Evolutionary conservation across 2,797 vertebrate genomes (phyloP), one percentile per base, ranked within the genome.

Genomic region (Pipistrellus kuhlii): DNA sequence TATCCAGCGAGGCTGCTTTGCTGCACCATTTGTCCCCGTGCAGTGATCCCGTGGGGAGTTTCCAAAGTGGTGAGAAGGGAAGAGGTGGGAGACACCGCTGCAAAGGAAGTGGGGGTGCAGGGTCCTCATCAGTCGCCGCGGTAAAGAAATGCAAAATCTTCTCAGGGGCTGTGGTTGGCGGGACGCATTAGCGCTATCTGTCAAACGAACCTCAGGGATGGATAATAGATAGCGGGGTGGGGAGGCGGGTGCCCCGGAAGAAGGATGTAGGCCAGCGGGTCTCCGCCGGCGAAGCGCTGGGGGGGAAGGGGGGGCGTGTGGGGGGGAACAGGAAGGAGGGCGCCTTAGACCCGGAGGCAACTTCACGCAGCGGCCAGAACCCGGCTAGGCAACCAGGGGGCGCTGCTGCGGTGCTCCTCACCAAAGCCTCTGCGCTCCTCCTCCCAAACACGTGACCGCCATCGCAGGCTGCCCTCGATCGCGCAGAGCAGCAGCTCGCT

Each of bases 121-220:
- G 55, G 38, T 78, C 55, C 13, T 5, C 13, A 85, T 20, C 57
- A 1, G 12, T 5, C 2, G 38, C 51, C 30, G 0, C 5, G 5
- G 2, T 0, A 10, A 64, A 46, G 38, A 46, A 66, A 38, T 8
- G 6, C 32, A 53, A 3, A 32, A 78, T 25, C 35, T 46, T 44
- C 2, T 3, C 9, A 1, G 6, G 72, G 55, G 32, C 66, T 46
- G 30, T 13, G 80, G 53, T n/a, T 59, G 7, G 12, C 3, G 4
- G 27, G 44, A n/a, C 62, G 41, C 59, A 12, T 51, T 30, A n/a
- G 59, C 73, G 62, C 75, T 80, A 91, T 91, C 93, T 92, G 96
- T 95, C 93, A 93, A 51, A 41, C 5, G 38, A 41, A 68, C 64
- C 3, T 8, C 25, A 55, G 15, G 77, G 71, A 25, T 4, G 2